A percentile compares a stretch with the other conserved stretches of the same genome.
Evolutionary conservation across 2,797 vertebrate genomes (phyloP).

Genomic region (Potorous gilbertii): DNA sequence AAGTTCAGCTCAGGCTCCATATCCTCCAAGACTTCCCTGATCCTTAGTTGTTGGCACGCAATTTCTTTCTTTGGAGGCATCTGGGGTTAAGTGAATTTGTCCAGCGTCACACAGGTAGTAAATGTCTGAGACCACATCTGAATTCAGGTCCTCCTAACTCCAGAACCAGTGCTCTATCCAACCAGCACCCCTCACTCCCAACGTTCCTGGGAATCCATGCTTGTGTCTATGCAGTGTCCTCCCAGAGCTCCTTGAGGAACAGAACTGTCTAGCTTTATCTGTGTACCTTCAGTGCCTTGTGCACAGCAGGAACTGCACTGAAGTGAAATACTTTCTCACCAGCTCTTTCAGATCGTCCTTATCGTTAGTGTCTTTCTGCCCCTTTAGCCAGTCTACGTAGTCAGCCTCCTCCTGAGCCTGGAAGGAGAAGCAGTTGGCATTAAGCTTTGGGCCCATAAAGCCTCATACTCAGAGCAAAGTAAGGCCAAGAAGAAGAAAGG

Average conservation of each 20-base stretch:
- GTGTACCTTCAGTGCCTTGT: too few species aligned
- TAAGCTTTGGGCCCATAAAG: too few species aligned
- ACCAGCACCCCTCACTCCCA: neutral
- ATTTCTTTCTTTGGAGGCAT: too few species aligned
- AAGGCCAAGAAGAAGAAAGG: neutral
- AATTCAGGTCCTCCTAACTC: neutral
- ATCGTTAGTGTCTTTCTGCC: conserved; percentile 85
- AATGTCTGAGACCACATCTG: neutral
- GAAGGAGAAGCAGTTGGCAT: too few species aligned
- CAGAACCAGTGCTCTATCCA: neutral
- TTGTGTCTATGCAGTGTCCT: neutral
- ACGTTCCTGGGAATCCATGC: neutral
- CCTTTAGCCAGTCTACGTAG: conserved; percentile 93
- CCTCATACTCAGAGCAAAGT: neutral
- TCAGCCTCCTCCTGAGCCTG: conserved; percentile 91
- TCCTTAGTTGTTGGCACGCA: neutral
- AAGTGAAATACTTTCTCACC: conserved; percentile 80
- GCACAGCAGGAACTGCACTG: neutral
- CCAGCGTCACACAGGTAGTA: neutral
- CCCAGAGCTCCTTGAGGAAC: neutral
- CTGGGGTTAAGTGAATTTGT: neutral
- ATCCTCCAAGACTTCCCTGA: neutral
- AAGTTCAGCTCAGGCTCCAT: neutral
- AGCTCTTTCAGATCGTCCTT: conserved; percentile 88
- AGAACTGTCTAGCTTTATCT: neutral